Conservation (phyloP, 2,113 vertebrate genomes). For the Sphyrna mokarran region DNA sequence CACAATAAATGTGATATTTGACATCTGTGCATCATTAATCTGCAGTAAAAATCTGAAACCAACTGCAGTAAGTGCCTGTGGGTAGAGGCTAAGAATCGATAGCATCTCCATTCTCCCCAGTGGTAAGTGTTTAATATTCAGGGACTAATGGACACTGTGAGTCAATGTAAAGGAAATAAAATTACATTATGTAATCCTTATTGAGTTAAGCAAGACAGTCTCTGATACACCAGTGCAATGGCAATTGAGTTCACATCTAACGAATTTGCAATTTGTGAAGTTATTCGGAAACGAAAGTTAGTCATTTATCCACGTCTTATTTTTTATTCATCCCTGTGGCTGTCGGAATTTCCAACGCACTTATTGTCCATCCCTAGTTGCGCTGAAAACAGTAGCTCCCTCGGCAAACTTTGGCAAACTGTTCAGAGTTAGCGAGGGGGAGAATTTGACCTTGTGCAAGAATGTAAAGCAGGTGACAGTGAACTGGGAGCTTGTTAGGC, state of each 20-base stretch:
- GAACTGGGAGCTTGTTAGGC: neutral
- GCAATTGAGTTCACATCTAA: neutral
- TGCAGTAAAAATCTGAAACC: conserved; percentile 16
- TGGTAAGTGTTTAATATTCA: neutral
- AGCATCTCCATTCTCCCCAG: neutral
- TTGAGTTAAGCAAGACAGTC: neutral
- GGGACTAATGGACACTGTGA: neutral
- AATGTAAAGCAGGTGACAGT: neutral
- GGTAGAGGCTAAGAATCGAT: neutral
- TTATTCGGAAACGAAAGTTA: neutral
- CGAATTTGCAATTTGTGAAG: neutral
- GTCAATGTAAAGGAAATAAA: conserved; percentile 18
- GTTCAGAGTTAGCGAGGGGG: neutral
- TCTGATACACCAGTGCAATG: neutral
- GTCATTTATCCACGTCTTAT: neutral
- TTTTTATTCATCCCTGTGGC: neutral
- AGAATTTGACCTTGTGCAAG: neutral
- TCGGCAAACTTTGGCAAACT: neutral
- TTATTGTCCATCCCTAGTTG: neutral
- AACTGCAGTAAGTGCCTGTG: neutral
- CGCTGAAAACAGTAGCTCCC: neutral
- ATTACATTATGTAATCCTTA: neutral
- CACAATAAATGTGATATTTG: conserved; percentile 33
- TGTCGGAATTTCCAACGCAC: neutral
- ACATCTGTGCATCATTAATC: conserved; percentile 25